Evolutionary conservation across 2,113 vertebrate species (phyloP).

Genomic region (Rhabdornis inornatus): DNA sequence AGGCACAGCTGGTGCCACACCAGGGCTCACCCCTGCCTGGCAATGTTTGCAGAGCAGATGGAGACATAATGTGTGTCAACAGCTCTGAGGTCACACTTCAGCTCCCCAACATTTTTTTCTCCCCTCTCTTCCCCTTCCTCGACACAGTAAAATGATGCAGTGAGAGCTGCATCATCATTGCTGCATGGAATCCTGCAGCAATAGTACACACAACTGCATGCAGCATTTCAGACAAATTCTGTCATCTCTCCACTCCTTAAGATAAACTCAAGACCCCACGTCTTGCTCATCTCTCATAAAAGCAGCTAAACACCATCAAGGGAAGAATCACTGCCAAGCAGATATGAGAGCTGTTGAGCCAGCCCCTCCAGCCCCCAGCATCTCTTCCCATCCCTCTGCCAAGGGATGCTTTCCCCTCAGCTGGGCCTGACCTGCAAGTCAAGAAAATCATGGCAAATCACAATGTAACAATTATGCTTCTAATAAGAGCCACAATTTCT

Average conservation of each 20-base stretch:
- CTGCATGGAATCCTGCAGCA: accelerated
- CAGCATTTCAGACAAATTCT: neutral
- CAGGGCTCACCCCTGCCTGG: accelerated
- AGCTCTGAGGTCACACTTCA: neutral
- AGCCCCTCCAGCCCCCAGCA: neutral
- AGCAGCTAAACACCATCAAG: neutral
- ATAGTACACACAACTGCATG: accelerated
- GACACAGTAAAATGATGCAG: accelerated
- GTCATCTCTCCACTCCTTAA: neutral
- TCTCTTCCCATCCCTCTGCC: neutral
- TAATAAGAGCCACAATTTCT: neutral
- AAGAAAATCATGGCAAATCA: neutral
- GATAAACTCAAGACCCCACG: neutral
- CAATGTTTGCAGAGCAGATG: neutral
- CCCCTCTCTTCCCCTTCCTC: too few species aligned
- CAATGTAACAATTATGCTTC: neutral
- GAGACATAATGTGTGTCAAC: neutral
- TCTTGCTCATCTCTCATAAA: neutral
- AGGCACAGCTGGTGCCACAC: neutral
- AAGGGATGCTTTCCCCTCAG: neutral
- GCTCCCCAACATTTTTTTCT: neutral
- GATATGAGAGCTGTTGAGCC: accelerated
- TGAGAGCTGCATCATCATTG: neutral
- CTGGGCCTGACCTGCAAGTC: neutral
- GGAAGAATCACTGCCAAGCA: neutral